Evolutionary conservation across 2,888 invertebrate species (phyloP), one percentile per base, ranked within the genome.

Genomic region (Tiliacea aurago): DNA sequence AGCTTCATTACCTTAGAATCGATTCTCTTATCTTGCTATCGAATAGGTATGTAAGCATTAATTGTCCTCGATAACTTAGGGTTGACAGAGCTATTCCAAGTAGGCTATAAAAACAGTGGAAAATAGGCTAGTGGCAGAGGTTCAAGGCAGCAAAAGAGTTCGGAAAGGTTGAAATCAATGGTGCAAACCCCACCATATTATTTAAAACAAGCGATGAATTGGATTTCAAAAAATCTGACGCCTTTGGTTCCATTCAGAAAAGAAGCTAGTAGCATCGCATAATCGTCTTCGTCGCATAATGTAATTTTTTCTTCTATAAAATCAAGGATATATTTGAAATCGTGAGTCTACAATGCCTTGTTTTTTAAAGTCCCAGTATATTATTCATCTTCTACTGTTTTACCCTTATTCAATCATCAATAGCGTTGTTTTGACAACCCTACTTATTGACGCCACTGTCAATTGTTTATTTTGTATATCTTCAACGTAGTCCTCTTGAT

Each of bases 1-100:
- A 86, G 72, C 73, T 81, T 70, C 81, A 73, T 70, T 86, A 69
- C 84, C 73, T 84, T 81, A 75, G 70, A 84, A 85, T 84, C 65
- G 59, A 86, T 84, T 62, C 53, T 73, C 78, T 81, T 84, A 84
- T 84, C 74, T 78, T 67, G 68, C 69, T 81, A 86, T 84, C 84
- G 80, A 84, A 66, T 72, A 59, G 49, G 70, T 81, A 77, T 71
- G 76, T 65, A 75, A 71, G 70, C 61, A 75, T 78, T 71, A 64
- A 78, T 67, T 75, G 74, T 84, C 81, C 84, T 81, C 71, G 56
- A 70, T 80, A 49, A 43, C 18, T 59, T 76, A 84, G 70, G 82
- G 81, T 55, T 84, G 72, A 10, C 70, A 45, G 18, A 73, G 7
- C 43, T 33, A 0, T 69, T 41, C 20, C 11, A 45, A 43, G 33